Evolutionary conservation across 2,797 vertebrate genomes (phyloP).

Genomic region (Poeciliopsis paucimaculata): DNA sequence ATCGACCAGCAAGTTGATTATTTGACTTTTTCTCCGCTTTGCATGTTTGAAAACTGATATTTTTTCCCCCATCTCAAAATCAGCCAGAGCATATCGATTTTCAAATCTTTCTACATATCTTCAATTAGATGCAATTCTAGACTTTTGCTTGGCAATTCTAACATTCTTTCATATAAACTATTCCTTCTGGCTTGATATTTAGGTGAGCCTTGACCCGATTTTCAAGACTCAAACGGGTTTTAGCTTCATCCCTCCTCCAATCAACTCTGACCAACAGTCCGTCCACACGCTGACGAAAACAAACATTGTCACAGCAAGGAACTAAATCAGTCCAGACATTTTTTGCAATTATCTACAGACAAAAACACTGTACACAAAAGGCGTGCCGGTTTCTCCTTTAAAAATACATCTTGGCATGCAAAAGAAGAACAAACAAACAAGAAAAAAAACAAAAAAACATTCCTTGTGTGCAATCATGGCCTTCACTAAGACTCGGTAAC

Average conservation of each 20-base stretch:
- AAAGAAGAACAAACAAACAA: slow-evolving; percentile 32
- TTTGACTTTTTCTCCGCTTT: no score
- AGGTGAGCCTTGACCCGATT: background rate
- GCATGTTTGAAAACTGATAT: no score
- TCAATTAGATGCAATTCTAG: background rate
- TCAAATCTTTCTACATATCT: background rate
- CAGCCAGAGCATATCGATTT: background rate
- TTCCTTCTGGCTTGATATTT: background rate
- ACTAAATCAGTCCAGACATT: background rate
- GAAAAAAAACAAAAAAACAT: background rate
- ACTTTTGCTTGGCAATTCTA: background rate
- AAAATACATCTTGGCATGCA: slow-evolving; percentile 10
- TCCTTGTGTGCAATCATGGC: slow-evolving; percentile 6
- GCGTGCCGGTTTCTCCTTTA: background rate
- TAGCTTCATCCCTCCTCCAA: no score
- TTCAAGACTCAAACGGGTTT: background rate
- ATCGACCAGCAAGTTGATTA: no score
- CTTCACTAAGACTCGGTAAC: slow-evolving; percentile 28
- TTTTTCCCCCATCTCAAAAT: no score
- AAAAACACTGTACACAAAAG: background rate
- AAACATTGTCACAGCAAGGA: background rate
- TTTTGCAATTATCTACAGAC: background rate
- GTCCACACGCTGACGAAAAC: background rate
- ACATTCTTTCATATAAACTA: background rate
- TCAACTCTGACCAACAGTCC: background rate